Evolutionary conservation across 2,888 invertebrate genomes (phyloP).

Genomic region (Epirrhoe tristata): DNA sequence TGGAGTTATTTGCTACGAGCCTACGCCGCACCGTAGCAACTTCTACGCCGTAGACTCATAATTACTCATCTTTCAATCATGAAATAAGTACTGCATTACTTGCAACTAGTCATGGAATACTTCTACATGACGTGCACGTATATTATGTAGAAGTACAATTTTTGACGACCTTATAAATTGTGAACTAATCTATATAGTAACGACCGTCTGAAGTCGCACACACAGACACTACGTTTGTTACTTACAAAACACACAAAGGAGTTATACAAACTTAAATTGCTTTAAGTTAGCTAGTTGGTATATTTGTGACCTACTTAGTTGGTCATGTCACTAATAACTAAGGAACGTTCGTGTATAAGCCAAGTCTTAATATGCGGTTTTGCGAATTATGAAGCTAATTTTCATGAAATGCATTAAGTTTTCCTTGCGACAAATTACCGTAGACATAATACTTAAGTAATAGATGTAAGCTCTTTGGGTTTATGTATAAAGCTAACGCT

Average conservation of each 20-base stretch:
- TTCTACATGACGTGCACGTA: too few species aligned
- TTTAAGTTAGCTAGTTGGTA: slow-evolving; percentile 25
- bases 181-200: not conserved
- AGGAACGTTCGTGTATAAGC: slow-evolving; percentile 30
- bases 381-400: slow-evolving; percentile 21
- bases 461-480: not conserved
- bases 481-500: not conserved
- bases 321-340: slow-evolving; percentile 32
- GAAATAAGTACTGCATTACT: too few species aligned
- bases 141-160: too few species aligned
- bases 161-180: too few species aligned
- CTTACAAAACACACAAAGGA: slow-evolving; percentile 32
- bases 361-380: slow-evolving; percentile 21
- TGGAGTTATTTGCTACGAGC: not conserved
- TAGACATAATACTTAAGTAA: not conserved
- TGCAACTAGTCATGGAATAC: too few species aligned
- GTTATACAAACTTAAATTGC: slow-evolving; percentile 37
- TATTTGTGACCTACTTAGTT: slow-evolving; percentile 33
- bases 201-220: not conserved
- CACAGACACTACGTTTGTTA: slow-evolving; percentile 6
- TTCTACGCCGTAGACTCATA: not conserved
- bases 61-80: too few species aligned
- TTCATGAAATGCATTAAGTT: slow-evolving; percentile 13
- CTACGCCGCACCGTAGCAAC: slow-evolving; percentile 1
- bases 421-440: slow-evolving; percentile 4